Evolutionary conservation across 2,888 invertebrate species (phyloP), one percentile per base, ranked within the genome.

Genomic region (Seira sanloemensis): DNA sequence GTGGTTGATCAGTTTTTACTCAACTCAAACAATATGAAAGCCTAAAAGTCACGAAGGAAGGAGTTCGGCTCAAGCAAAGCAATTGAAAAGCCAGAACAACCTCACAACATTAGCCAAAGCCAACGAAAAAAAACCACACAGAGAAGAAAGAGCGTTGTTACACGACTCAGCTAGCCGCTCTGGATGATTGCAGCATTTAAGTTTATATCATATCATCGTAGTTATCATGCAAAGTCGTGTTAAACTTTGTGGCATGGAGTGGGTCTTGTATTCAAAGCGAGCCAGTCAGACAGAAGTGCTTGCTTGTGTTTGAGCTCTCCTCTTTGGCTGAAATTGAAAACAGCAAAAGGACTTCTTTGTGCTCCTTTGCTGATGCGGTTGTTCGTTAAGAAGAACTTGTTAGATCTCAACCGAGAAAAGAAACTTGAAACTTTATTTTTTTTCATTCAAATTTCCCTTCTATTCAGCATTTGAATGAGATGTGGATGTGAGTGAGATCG

Each of bases 1-100:
- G 50, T 18, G 75, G 62, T 75, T 75, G 46, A 75, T 75, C 75
- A 75, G 75, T 66, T 75, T 66, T 67, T 74, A 25, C 26, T 1
- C 16, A 73, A 26, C 37, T 37, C 37, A 12, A 37, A 37, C 37
- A 12, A 37, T 37, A n/a, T n/a, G n/a, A 37, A 37, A 37, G 37
- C 37, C 37, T 37, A 37, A 37, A 37, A 37, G 37, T 5, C 37
- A 12, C 5, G 37, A 37, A 37, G 37, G 7, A 12, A 9, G 7
- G 5, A 5, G 12, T 37, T 12, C 12, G 5, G 5, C 12, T 5
- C 37, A 12, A 37, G 37, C 37, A 37, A 37, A n/a, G n/a, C n/a
- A 37, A 37, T 9, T 37, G 7, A 37, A 37, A 5, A 12, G 12
- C 37, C 5, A 37, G 7, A 37, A 37, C 5, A 37, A 37, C 37